Evolutionary conservation across 2,888 invertebrate genomes (phyloP), one percentile per base, ranked within the genome.

Genomic region (Yponomeuta plumbellus): DNA sequence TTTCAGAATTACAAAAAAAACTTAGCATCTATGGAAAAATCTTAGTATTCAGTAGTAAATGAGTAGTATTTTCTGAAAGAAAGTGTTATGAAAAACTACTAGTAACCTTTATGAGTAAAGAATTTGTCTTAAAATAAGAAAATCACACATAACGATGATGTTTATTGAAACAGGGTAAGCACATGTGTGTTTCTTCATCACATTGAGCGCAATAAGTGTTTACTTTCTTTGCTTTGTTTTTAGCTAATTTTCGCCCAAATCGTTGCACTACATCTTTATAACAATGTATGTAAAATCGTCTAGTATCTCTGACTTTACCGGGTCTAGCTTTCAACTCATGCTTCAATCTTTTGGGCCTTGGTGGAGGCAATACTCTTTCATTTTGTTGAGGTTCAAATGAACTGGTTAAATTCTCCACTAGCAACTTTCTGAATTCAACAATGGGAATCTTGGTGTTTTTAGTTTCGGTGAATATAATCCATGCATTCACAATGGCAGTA

Each of bases 401-500:
- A 64, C 66, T 64, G 20, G 52, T n/a, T 58, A 66, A 44, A 61
- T 61, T 44, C 22, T 67, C 52, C 20, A 61, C 34, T 59, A 64
- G 23, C 62, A 61, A 23, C 11, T 44, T 44, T 61, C 65, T 61
- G 57, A 65, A 67, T 13, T 67, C 65, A n/a, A 67, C 69, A 64
- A 72, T 71, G 34, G 62, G 58, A 61, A 59, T 8, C 39, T 73
- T 72, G 56, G 62, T 69, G 23, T 70, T 62, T 59, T 65, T 73
- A 26, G 70, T 72, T 65, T 71, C 67, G n/a, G 61, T 69, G 40
- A 71, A 74, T 66, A 74, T 70, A 21, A 76, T 69, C 69, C 69
- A 70, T 23, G 75, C 75, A 71, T 78, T 79, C 57, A 76, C 75
- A 17, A 79, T 58, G 21, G 76, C 73, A 6, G 74, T 76, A 57